A percentile compares a stretch with the other conserved stretches of the same genome.
Evolutionary conservation across 1,140 invertebrate species (phyloP).

Genomic region (Limonius californicus): DNA sequence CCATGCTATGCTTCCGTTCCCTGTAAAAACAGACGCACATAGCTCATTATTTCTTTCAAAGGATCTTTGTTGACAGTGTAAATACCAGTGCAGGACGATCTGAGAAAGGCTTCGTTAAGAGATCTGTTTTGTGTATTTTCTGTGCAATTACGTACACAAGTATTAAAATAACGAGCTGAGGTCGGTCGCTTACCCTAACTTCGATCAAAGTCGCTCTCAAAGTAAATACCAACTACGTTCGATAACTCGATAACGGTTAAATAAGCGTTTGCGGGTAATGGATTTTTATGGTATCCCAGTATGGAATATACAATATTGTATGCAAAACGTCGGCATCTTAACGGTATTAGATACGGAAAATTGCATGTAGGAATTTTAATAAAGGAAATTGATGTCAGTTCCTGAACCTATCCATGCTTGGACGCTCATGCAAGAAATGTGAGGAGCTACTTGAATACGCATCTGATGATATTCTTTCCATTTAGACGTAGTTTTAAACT

Average conservation of each 20-base stretch:
- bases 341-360: background rate
- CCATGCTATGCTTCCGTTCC: background rate
- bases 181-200: background rate
- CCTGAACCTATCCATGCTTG: too few species aligned
- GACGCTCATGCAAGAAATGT: too few species aligned
- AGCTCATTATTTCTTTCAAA: constrained; percentile 20
- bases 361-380: too few species aligned
- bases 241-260: too few species aligned
- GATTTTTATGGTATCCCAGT: background rate
- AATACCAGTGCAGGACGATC: background rate
- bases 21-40: constrained; percentile 15
- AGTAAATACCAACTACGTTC: too few species aligned
- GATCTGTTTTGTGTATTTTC: background rate
- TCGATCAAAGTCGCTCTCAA: too few species aligned
- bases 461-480: too few species aligned
- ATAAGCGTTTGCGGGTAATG: too few species aligned
- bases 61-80: constrained; percentile 18
- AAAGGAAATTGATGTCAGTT: too few species aligned
- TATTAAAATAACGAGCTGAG: background rate
- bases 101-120: background rate
- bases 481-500: too few species aligned
- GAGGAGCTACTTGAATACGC: too few species aligned
- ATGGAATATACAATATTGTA: background rate
- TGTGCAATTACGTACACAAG: background rate
- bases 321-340: too few species aligned